These are phyloP conservation scores for Apistogramma diplotaenia DNA, from an alignment of 2,113 vertebrate species.

Conservation along the genomic window DNA sequence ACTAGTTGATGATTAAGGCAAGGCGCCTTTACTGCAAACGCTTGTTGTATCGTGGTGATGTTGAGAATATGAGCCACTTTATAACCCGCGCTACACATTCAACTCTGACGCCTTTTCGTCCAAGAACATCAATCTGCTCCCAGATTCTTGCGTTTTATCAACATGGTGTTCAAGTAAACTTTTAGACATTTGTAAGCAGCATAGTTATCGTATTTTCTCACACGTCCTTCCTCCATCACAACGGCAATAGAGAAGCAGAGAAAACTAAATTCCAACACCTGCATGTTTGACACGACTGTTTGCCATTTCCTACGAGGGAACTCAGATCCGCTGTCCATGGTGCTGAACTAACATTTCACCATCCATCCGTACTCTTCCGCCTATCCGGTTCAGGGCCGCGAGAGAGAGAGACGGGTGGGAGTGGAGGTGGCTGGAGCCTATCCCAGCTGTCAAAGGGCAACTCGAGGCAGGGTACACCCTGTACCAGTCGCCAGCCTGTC, in stretches of 20 bases:
- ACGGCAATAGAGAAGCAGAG: too few relatives aligned
- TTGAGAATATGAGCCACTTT: not conserved
- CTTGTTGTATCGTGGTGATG: not conserved
- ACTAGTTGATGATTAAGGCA: not conserved
- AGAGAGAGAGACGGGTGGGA: too few relatives aligned
- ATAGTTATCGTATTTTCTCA: not conserved
- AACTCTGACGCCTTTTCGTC: not conserved
- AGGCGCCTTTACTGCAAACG: not conserved
- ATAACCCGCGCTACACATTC: not conserved
- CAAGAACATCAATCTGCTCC: not conserved
- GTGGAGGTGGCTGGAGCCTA: too few relatives aligned
- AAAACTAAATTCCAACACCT: too few relatives aligned
- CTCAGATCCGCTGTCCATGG: slow-evolving; percentile 36
- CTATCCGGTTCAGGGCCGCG: too few relatives aligned
- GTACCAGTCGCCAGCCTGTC: too few relatives aligned
- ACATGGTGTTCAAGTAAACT: not conserved
- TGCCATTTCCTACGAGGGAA: not conserved
- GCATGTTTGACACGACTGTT: too few relatives aligned
- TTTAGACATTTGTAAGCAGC: not conserved
- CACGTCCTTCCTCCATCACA: not conserved
- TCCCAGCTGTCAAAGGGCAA: too few relatives aligned
- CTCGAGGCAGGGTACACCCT: too few relatives aligned
- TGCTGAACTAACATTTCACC: slow-evolving; percentile 36
- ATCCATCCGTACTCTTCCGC: too few relatives aligned
- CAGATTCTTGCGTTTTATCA: not conserved